Evolutionary conservation across 2,888 invertebrate species (phyloP).

Genomic region (Tachina grossa): DNA sequence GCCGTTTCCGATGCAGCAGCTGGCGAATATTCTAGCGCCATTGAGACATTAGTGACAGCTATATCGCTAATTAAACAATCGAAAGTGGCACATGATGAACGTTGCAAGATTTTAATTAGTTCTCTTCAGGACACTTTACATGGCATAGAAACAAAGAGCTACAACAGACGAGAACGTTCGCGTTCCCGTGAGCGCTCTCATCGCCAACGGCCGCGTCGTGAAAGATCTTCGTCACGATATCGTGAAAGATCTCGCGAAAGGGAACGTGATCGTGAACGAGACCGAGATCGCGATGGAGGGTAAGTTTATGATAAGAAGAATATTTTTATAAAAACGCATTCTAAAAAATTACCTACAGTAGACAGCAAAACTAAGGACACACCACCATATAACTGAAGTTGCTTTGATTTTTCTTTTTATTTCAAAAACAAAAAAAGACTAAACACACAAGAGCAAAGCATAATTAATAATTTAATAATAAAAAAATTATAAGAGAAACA

Average conservation of each 20-base stretch:
- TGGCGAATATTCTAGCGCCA: slow-evolving; percentile 98
- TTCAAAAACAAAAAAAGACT: too few species aligned
- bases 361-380: too few species aligned
- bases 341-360: too few species aligned
- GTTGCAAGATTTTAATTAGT: slow-evolving; percentile 98
- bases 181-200: slow-evolving; percentile 84
- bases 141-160: slow-evolving; percentile 98
- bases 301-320: slow-evolving; percentile 81
- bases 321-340: too few species aligned
- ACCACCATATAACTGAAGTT: too few species aligned
- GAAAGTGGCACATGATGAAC: slow-evolving; percentile 92
- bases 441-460: too few species aligned
- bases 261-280: slow-evolving; percentile 86
- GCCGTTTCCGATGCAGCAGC: slow-evolving; percentile 99
- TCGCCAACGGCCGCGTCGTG: slow-evolving; percentile 82
- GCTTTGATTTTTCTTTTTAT: too few species aligned
- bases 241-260: slow-evolving; percentile 89
- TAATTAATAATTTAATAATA: too few species aligned
- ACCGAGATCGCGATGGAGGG: slow-evolving; percentile 84
- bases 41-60: slow-evolving; percentile 99
- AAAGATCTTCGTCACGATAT: slow-evolving; percentile 85
- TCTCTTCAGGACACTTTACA: slow-evolving; percentile 98
- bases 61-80: slow-evolving; percentile 99
- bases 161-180: slow-evolving; percentile 88
- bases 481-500: too few species aligned